Base-by-base conservation (phyloP, 2,888 invertebrate genomes). In the Hoplodrina ambigua region DNA sequence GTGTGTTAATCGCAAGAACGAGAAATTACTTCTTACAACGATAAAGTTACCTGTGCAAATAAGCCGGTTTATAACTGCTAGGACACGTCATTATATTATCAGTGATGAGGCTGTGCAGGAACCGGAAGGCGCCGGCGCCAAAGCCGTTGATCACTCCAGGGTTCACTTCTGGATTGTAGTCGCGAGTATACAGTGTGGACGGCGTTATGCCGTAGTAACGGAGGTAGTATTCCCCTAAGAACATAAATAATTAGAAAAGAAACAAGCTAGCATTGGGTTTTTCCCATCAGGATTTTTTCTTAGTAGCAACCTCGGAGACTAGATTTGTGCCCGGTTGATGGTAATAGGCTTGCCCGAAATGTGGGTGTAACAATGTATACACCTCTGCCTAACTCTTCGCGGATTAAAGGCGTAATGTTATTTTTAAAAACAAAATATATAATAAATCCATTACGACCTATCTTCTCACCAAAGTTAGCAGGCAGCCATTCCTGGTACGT, bases 51-150 rank as follows among this genome's bases (percentile, higher is more conserved):
- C 90, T 94, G 82, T 95, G 89, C 67, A 93, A 85, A 75, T 91
- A 92, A 0, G 91, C 93, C 10, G 90, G 88, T 33, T 92, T 89
- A 62, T 92, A 93, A 44, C 80, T 85, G 8, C 87, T 85, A 0
- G 95, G 93, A 33, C 95, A 94, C 6, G 90, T 87, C 89, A 92
- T 89, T 76, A 96, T 89, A 52, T 92, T 87, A 58, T 94, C 94
- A 0, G 94, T 97, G 72, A 98, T 96, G 59, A 97, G 91, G 1
- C 97, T 96, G 91, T 98, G 98, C 87, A 97, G 97, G 87, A 96
- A 97, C 87, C 98, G 94, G 90, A 97, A 97, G 33, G 97, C 97
- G 1, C 97, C 97, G 0, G 96, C 97, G 0, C 97, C 96, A 86
- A 97, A 97, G 54, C 97, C 97, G 86, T 97, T 97, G 72, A 97